These are phyloP conservation scores for Acanthurus lineatus DNA, from an alignment of 2,797 vertebrate species.

Conservation along the genomic window DNA sequence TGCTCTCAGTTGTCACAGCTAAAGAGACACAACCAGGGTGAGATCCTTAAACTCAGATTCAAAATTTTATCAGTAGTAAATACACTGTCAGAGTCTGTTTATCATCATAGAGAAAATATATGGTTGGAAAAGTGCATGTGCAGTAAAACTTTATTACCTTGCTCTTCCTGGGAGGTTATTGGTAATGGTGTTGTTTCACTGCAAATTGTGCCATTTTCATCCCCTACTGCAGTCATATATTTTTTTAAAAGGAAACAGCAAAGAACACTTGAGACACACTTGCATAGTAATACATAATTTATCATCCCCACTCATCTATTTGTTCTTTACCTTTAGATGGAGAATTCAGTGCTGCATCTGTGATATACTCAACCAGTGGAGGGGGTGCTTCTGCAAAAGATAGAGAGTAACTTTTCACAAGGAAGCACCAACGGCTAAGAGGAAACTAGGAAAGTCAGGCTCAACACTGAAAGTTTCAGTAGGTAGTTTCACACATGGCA, in stretches of 20 bases:
- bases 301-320: not conserved
- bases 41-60: slow-evolving; percentile 5
- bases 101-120: not conserved
- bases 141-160: slow-evolving; percentile 56
- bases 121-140: not conserved
- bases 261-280: not conserved
- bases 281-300: not conserved
- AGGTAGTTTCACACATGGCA: slow-evolving; percentile 1
- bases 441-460: not conserved
- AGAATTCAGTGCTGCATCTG: slow-evolving; percentile 55
- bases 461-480: not conserved
- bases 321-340: slow-evolving; percentile 62
- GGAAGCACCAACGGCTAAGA: not conserved
- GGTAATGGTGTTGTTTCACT: slow-evolving; percentile 66
- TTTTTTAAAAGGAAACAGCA: not conserved
- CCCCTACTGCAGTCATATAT: slow-evolving; percentile 49
- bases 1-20: slow-evolving; percentile 56
- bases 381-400: slow-evolving; percentile 62
- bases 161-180: slow-evolving; percentile 54
- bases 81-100: no score
- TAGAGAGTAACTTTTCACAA: slow-evolving; percentile 30
- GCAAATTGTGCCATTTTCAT: slow-evolving; percentile 46
- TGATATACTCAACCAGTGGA: slow-evolving; percentile 74
- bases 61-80: not conserved
- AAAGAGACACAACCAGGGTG: slow-evolving; percentile 6